A percentile compares a stretch with the other conserved stretches of the same genome.
Evolutionary conservation across 2,113 vertebrate species (phyloP).

Genomic region (Narcine bancroftii): DNA sequence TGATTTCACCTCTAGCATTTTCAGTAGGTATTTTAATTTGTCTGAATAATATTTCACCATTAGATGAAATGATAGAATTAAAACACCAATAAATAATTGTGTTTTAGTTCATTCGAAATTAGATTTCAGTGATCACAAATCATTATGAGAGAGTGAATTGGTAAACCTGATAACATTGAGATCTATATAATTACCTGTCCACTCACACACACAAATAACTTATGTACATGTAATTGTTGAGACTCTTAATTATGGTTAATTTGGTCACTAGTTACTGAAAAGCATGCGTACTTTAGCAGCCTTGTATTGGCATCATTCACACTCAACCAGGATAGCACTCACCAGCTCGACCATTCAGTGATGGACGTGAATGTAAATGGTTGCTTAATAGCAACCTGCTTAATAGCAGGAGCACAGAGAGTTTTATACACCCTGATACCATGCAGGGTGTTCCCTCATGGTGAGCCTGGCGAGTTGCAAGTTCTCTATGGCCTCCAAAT

Average conservation of each 20-base stretch:
- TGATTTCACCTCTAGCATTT: constrained; percentile 2
- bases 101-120: neutral
- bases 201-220: neutral
- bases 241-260: constrained; percentile 4
- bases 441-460: no score
- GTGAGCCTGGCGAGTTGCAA: no score
- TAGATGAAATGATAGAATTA: neutral
- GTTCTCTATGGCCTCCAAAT: no score
- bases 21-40: neutral
- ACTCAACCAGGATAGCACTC: no score
- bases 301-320: no score
- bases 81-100: neutral
- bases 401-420: no score
- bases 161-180: neutral
- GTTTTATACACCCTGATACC: no score
- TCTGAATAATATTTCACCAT: neutral
- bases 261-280: neutral
- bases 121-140: neutral
- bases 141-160: neutral
- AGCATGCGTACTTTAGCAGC: neutral
- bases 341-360: no score
- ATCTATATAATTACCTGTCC: neutral
- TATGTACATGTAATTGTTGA: neutral
- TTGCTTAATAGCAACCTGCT: no score
- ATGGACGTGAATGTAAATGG: no score